A percentile compares a stretch with the other conserved stretches of the same genome.
These are phyloP conservation scores for Marmota flaviventris DNA, from an alignment of 2,113 vertebrate species.

Conservation along the genomic window DNA sequence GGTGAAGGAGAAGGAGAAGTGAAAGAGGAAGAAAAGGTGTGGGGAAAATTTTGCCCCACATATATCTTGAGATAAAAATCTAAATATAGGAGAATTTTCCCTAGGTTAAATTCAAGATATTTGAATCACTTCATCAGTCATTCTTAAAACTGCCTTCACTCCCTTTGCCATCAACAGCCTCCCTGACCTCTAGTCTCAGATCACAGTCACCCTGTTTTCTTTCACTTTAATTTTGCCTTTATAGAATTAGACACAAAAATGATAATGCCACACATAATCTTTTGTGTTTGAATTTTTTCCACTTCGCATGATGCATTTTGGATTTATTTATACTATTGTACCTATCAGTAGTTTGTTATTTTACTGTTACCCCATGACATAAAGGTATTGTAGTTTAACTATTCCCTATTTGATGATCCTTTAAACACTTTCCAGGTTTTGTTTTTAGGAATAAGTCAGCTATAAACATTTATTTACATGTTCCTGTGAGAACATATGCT, in stretches of 20 bases:
- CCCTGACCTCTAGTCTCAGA: background rate
- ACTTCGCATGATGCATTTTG: background rate
- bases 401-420: background rate
- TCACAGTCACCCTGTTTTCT: background rate
- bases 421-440: background rate
- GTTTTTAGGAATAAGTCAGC: background rate
- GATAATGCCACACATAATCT: background rate
- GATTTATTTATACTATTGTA: background rate
- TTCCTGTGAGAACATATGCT: background rate
- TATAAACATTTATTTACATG: background rate
- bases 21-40: background rate
- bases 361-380: background rate
- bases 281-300: background rate
- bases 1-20: background rate
- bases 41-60: background rate
- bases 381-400: background rate
- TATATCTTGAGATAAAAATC: constrained; percentile 3
- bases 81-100: background rate
- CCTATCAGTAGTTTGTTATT: background rate
- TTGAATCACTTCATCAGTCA: background rate
- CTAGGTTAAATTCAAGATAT: background rate
- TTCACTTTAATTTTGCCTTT: background rate
- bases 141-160: background rate
- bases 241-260: background rate
- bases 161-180: background rate